Evolutionary conservation across 2,888 invertebrate genomes (phyloP), one percentile per base, ranked within the genome.

Genomic region (Saturnia japonica): DNA sequence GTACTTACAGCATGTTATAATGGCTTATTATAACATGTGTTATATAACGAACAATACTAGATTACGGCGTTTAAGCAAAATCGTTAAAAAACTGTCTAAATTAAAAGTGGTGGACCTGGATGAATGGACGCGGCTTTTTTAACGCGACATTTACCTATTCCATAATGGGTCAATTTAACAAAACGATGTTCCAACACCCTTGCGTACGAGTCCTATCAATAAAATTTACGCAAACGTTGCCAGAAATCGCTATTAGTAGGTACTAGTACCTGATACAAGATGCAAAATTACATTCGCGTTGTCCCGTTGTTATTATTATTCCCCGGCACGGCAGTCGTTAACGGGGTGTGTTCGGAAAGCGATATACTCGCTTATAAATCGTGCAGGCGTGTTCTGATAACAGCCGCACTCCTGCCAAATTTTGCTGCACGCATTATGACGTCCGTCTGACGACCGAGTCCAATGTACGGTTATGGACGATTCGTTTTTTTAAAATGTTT

Each of bases 331-430:
- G 57, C 40, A 60, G 25, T 70, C 25, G 76, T 72, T 78, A 79
- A 81, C 80, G 70, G 80, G 77, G 76, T 80, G 81, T 74, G 77
- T 78, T 77, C 75, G 77, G 71, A 76, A 77, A 77, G 75, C 69
- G 74, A 78, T 79, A 79, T 77, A 74, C 73, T 73, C 68, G 74
- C 73, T 76, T 74, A 81, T 86, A 84, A 82, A 83, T 83, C 77
- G 73, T 68, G 70, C 78, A 75, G 75, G 71, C 78, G 75, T 75
- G 72, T 73, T 75, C 81, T 81, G 88, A 88, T 88, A 88, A 85
- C 84, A 81, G 80, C 77, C 68, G 75, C 82, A 82, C 85, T 82
- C 78, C 83, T 88, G 91, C 89, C 89, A 91, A 90, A 89, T 84
- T 87, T 88, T 82, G 84, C 79, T 84, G 83, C 77, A 77, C 78